phyloP scores from a whole-genome alignment of 2,888 invertebrate genomes.

The Drosophila limbata region DNA sequence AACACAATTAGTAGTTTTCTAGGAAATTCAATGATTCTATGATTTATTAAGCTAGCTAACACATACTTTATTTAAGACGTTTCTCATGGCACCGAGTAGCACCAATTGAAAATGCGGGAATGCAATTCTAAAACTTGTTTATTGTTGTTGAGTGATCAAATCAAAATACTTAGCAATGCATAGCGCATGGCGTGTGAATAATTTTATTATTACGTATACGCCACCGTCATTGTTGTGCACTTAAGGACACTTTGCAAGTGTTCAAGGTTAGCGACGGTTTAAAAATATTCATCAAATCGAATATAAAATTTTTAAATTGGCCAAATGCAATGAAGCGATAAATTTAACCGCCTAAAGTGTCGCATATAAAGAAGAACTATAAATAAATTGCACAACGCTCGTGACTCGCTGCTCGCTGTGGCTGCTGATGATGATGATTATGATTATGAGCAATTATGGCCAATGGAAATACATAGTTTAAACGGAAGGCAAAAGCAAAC shows the following conservation, averaged over 20 bases:
- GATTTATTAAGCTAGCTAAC: neutral
- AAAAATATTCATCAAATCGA: conserved; percentile 57
- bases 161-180: conserved; percentile 2
- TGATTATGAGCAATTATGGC: conserved; percentile 71
- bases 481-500: conserved; percentile 32
- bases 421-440: conserved; percentile 22
- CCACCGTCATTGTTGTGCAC: conserved; percentile 15
- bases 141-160: conserved; percentile 4
- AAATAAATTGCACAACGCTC: conserved; percentile 16
- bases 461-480: conserved; percentile 53
- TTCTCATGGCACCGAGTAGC: neutral
- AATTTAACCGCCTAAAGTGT: conserved; percentile 32
- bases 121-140: conserved; percentile 4
- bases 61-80: neutral
- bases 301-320: conserved; percentile 61
- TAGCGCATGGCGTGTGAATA: conserved; percentile 14
- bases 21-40: too few relatives aligned
- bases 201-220: conserved; percentile 19
- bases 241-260: conserved; percentile 6
- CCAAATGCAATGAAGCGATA: conserved; percentile 67
- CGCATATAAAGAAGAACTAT: conserved; percentile 8
- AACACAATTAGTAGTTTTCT: too few relatives aligned
- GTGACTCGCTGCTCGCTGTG: conserved; percentile 9
- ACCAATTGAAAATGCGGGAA: conserved; percentile 4
- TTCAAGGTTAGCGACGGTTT: conserved; percentile 57